These are phyloP conservation scores for Calypte anna DNA, from an alignment of 2,113 vertebrate species.

Conservation along the genomic window DNA sequence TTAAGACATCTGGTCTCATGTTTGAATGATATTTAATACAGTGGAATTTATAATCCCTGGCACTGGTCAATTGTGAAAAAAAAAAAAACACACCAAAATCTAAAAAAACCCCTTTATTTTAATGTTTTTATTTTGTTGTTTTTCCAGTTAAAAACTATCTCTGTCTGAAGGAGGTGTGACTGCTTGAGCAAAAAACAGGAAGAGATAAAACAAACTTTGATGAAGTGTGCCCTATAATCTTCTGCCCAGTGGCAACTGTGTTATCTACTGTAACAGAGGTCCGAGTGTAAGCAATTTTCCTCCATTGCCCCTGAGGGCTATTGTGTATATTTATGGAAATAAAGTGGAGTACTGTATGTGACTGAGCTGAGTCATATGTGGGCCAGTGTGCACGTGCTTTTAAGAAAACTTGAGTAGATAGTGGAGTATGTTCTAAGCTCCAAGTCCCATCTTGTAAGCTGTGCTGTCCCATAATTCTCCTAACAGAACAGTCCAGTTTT, in stretches of 20 bases:
- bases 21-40: not conserved
- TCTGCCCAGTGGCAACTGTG: not conserved
- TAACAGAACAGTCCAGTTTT: not conserved
- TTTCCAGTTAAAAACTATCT: not conserved
- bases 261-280: not conserved
- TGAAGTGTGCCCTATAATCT: not conserved
- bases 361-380: not conserved
- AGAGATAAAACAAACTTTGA: not conserved
- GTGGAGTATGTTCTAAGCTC: not conserved
- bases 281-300: not conserved
- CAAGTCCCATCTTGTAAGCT: not conserved
- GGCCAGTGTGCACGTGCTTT: not conserved
- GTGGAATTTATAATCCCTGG: not conserved
- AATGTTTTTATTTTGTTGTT: not conserved
- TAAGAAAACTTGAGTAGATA: not conserved
- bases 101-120: not conserved
- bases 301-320: not conserved
- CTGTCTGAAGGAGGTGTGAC: not conserved
- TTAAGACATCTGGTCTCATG: not conserved
- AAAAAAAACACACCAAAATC: not conserved
- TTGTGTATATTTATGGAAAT: not conserved
- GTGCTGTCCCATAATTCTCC: not conserved
- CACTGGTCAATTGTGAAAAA: not conserved
- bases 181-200: not conserved
- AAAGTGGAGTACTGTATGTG: not conserved